phyloP scores from a whole-genome alignment of 1,140 invertebrate genomes.

The Armadillidium nasatum region DNA sequence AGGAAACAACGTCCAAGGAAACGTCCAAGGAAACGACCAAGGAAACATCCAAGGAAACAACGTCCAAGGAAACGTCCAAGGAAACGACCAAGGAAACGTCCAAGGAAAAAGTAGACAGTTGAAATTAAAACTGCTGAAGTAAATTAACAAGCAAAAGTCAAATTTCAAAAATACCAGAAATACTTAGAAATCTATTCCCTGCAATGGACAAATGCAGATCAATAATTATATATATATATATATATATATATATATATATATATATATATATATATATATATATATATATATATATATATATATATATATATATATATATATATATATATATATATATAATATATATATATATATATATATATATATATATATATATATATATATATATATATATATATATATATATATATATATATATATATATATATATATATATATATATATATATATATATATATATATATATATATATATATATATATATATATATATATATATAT shows the following conservation, averaged over 20 bases:
- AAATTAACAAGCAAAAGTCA: too few relatives aligned
- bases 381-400: conserved; percentile 20
- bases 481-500: conserved; percentile 1
- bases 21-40: too few relatives aligned
- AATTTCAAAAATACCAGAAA: too few relatives aligned
- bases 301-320: conserved; percentile 6
- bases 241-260: conserved; percentile 19
- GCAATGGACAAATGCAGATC: too few relatives aligned
- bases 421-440: conserved; percentile 14
- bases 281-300: conserved; percentile 16
- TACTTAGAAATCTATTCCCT: too few relatives aligned
- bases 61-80: too few relatives aligned
- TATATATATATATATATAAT: conserved; percentile 5
- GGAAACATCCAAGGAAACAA: too few relatives aligned
- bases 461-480: conserved; percentile 20
- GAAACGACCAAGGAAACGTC: too few relatives aligned
- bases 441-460: conserved; percentile 3
- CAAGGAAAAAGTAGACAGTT: too few relatives aligned
- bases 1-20: too few relatives aligned
- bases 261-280: conserved; percentile 9
- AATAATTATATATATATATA: conserved; percentile 1
- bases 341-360: conserved; percentile 14
- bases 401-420: conserved; percentile 11
- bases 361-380: conserved; percentile 2
- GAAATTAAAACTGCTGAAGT: too few relatives aligned